These are phyloP conservation scores for Vidua chalybeata DNA, from an alignment of 2,113 vertebrate genomes.

Conservation along the genomic window DNA sequence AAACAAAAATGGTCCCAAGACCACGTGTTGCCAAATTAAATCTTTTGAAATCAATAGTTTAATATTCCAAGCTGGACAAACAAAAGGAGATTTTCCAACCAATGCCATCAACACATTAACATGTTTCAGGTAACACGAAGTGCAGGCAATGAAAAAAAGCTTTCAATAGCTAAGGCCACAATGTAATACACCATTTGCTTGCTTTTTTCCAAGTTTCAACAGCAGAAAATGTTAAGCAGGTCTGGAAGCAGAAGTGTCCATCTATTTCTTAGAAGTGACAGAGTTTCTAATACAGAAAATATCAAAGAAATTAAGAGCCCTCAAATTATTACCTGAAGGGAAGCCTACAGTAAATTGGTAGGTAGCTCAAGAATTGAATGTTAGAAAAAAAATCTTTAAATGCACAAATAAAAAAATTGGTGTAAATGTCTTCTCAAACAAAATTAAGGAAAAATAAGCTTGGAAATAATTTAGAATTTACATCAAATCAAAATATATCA, in stretches of 20 bases:
- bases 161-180: background rate
- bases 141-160: background rate
- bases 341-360: background rate
- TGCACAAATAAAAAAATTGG: background rate
- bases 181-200: background rate
- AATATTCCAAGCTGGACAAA: background rate
- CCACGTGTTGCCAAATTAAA: background rate
- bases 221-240: background rate
- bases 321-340: background rate
- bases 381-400: accelerated
- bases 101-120: background rate
- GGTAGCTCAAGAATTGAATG: background rate
- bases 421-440: background rate
- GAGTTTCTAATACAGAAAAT: background rate
- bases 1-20: background rate
- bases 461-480: background rate
- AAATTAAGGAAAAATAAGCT: background rate
- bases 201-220: background rate
- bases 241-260: background rate
- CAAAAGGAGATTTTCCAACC: background rate
- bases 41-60: background rate
- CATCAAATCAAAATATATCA: background rate
- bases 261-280: background rate
- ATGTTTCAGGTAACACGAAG: background rate
- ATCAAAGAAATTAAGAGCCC: background rate